Evolutionary conservation across 1,140 invertebrate species (phyloP).

Genomic region (Galleria mellonella): DNA sequence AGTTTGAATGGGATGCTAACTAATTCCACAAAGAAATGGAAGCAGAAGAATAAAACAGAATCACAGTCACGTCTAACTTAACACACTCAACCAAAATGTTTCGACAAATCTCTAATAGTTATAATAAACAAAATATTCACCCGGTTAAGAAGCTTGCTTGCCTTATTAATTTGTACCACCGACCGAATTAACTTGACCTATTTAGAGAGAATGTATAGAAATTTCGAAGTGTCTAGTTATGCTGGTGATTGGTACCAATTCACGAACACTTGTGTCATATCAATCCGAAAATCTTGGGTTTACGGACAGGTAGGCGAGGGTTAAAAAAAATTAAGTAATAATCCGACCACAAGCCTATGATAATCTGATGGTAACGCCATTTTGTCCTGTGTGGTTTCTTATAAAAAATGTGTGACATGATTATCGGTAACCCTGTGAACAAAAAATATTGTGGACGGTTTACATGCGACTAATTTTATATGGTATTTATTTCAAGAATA

Average conservation of each 20-base stretch:
- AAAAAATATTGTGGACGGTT: conserved; percentile 43
- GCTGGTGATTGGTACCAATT: conserved; percentile 38
- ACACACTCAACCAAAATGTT: conserved; percentile 60
- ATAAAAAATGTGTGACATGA: conserved; percentile 69
- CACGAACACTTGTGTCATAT: conserved; percentile 40
- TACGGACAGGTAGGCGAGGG: conserved; percentile 56
- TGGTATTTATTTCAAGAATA: no score
- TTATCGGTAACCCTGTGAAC: conserved; percentile 52
- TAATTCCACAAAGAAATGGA: conserved; percentile 41
- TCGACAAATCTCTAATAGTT: conserved; percentile 69
- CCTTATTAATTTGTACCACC: conserved; percentile 56
- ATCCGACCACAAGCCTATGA: conserved; percentile 62
- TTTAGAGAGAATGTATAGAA: background rate
- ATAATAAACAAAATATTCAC: conserved; percentile 69
- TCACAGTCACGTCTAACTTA: conserved; percentile 43
- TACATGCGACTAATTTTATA: conserved; percentile 28
- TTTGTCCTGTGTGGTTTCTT: conserved; percentile 70
- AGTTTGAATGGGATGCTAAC: conserved; percentile 30
- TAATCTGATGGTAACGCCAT: conserved; percentile 72
- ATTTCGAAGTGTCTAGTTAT: conserved; percentile 19
- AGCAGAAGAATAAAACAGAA: conserved; percentile 32
- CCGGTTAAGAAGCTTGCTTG: conserved; percentile 68
- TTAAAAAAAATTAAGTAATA: conserved; percentile 69
- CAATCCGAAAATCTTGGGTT: conserved; percentile 41
- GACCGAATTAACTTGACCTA: conserved; percentile 27